phyloP scores from a whole-genome alignment of 92 coral and sea anemone species.

The Paramuricea clavata region DNA sequence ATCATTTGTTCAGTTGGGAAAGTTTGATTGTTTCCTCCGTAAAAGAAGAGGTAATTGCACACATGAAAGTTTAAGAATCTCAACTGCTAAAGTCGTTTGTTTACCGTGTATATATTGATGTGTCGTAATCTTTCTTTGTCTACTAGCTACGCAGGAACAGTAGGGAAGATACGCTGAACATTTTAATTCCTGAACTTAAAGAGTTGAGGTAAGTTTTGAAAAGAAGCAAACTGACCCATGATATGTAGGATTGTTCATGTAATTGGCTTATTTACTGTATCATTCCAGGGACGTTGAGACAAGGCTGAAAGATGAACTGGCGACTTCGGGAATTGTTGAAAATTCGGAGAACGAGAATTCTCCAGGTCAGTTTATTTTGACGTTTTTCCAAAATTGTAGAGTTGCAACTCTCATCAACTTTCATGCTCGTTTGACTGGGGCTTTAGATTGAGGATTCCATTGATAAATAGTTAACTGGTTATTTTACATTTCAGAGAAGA shows the following conservation, averaged over 20 bases:
- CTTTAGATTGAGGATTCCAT: no score
- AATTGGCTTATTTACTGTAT: no score
- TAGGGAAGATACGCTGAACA: constrained; percentile 16
- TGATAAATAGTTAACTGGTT: neutral
- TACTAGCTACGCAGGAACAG: constrained; percentile 27
- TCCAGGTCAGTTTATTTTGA: neutral
- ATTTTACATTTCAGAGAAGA: constrained; percentile 35
- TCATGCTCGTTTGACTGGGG: no score
- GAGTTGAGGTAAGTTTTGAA: constrained; percentile 20
- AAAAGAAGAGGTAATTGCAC: constrained; percentile 40
- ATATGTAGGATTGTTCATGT: neutral
- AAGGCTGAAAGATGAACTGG: neutral
- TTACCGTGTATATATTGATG: neutral
- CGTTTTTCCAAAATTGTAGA: no score
- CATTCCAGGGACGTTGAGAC: constrained; percentile 6
- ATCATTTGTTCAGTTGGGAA: constrained; percentile 40
- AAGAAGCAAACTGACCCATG: neutral
- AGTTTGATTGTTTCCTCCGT: constrained; percentile 22
- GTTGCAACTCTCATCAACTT: no score
- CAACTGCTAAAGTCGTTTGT: neutral
- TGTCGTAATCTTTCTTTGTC: neutral
- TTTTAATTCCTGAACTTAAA: constrained; percentile 27
- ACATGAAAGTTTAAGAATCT: no score
- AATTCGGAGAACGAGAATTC: neutral
- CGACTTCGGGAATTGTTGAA: constrained; percentile 14